Evolutionary conservation across 1,140 invertebrate species (phyloP).

Genomic region (Ceratina australensis): DNA sequence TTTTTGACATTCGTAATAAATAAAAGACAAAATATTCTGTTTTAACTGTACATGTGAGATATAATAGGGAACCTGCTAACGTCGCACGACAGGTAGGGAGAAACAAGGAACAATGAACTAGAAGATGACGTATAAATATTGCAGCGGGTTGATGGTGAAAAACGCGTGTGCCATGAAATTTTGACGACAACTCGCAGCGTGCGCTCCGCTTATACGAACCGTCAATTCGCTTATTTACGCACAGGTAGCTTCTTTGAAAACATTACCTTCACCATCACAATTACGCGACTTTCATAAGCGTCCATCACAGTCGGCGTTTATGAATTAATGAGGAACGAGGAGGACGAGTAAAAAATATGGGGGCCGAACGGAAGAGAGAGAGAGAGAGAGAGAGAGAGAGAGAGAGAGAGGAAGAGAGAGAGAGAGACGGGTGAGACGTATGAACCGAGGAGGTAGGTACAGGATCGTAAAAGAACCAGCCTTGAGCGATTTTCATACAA

Average conservation of each 20-base stretch:
- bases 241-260: no score
- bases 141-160: neutral
- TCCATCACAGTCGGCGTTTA: slow-evolving; percentile 15
- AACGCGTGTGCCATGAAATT: neutral
- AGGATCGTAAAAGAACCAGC: slow-evolving; percentile 59
- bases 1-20: no score
- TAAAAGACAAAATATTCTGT: no score
- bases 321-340: slow-evolving; percentile 21
- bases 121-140: no score
- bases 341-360: slow-evolving; percentile 33
- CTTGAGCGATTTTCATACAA: slow-evolving; percentile 72
- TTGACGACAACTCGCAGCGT: neutral
- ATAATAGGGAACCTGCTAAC: neutral
- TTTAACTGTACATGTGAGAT: neutral
- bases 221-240: no score
- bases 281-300: slow-evolving; percentile 20
- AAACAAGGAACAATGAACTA: no score
- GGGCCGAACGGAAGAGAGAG: slow-evolving; percentile 22
- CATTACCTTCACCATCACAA: no score
- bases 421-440: neutral
- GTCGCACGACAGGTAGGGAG: neutral
- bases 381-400: neutral
- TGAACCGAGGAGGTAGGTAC: slow-evolving; percentile 13
- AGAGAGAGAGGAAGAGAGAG: neutral
- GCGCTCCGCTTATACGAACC: neutral